Percentiles rank a stretch among this genome's conserved stretches.
Evolutionary conservation across 2,797 vertebrate genomes (phyloP).

Genomic region (Lacerta agilis): DNA sequence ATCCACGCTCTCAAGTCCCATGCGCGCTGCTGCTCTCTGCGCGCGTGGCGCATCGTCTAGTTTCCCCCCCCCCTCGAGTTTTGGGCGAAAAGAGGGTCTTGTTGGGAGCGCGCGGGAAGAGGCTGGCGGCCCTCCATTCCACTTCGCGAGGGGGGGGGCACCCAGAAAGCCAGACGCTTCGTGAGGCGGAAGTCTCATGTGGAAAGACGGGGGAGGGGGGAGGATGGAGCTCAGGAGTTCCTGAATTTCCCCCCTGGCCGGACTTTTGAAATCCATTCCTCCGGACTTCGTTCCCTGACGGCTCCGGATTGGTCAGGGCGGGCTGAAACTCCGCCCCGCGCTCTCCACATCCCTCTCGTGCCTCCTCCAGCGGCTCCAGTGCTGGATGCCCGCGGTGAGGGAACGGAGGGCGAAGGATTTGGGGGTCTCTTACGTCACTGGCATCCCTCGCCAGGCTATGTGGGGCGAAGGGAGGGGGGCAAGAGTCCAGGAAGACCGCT

Average conservation of each 20-base stretch:
- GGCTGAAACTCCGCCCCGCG: slow-evolving; percentile 65
- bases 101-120: not conserved
- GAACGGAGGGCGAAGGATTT: not conserved
- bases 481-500: not conserved
- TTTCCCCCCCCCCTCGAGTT: too few species aligned
- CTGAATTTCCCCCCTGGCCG: slow-evolving; percentile 69
- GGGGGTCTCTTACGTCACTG: slow-evolving; percentile 11
- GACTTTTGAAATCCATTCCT: slow-evolving; percentile 72
- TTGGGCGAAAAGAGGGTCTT: too few species aligned
- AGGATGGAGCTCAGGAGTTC: slow-evolving; percentile 30
- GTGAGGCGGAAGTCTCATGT: not conserved
- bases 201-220: not conserved
- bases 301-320: slow-evolving; percentile 12
- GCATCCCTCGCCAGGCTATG: slow-evolving; percentile 3
- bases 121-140: not conserved
- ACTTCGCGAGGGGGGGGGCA: not conserved
- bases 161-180: not conserved
- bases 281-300: slow-evolving; percentile 47
- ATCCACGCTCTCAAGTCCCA: too few species aligned
- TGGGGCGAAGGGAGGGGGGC: slow-evolving; percentile 22
- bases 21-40: too few species aligned
- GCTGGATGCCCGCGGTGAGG: slow-evolving; percentile 16
- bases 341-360: slow-evolving; percentile 62
- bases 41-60: too few species aligned
- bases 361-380: slow-evolving; percentile 55